Percentiles rank a stretch among this genome's conserved stretches.
Conservation (phyloP, 2,797 vertebrate genomes). For the Scomberomorus guttatus region DNA sequence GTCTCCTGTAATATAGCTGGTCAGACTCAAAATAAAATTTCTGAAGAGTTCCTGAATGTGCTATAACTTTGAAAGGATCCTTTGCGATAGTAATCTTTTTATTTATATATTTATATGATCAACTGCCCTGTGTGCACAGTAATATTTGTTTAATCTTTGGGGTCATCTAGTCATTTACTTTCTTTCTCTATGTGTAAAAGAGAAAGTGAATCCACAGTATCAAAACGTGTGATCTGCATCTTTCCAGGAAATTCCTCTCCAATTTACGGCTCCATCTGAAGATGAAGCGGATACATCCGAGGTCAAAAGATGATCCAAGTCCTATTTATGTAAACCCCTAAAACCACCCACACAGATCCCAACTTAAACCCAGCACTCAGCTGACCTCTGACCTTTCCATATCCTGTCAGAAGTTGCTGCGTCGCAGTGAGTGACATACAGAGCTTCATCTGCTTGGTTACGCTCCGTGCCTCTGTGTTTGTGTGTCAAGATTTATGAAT, state of each 20-base stretch:
- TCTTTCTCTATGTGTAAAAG: background rate
- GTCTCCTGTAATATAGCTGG: slow-evolving; percentile 33
- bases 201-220: background rate
- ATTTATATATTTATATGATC: slow-evolving; percentile 46
- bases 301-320: slow-evolving; percentile 43
- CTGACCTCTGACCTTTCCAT: slow-evolving; percentile 60
- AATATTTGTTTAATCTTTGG: slow-evolving; percentile 34
- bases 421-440: slow-evolving; percentile 27
- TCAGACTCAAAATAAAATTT: slow-evolving; percentile 48
- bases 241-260: slow-evolving; percentile 58
- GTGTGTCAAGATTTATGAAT: slow-evolving; percentile 78
- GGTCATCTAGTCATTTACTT: slow-evolving; percentile 56
- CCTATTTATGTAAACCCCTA: slow-evolving; percentile 38
- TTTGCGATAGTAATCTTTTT: slow-evolving; percentile 32
- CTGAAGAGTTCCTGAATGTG: slow-evolving; percentile 6
- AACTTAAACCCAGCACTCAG: slow-evolving; percentile 26
- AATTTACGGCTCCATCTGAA: slow-evolving; percentile 41
- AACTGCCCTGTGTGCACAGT: slow-evolving; percentile 26
- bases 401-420: slow-evolving; percentile 62
- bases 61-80: slow-evolving; percentile 45
- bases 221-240: slow-evolving; percentile 48
- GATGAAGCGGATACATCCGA: slow-evolving; percentile 45
- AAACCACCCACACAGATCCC: slow-evolving; percentile 48
- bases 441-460: slow-evolving; percentile 36
- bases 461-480: slow-evolving; percentile 34